Conservation (phyloP, 2,113 vertebrate species). For the Acanthochromis polyacanthus region DNA sequence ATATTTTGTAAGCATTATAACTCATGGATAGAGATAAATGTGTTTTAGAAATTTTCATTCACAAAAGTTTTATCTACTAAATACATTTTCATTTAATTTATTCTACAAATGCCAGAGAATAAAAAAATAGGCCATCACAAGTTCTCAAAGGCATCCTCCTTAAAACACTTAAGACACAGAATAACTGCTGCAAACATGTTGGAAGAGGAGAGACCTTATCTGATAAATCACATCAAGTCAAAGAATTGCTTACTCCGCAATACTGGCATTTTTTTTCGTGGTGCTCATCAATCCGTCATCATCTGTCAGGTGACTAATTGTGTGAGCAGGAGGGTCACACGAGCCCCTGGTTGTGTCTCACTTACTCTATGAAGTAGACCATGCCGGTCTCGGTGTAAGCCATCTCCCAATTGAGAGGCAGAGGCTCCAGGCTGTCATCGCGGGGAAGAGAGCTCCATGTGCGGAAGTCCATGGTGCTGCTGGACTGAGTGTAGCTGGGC, state of each 20-base stretch:
- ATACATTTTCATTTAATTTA: too few species aligned
- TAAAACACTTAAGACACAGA: too few species aligned
- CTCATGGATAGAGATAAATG: not conserved
- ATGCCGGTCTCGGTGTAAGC: slow-evolving; percentile 97
- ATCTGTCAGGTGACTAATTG: not conserved
- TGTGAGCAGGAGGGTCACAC: not conserved
- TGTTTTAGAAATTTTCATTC: not conserved
- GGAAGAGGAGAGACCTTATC: too few species aligned
- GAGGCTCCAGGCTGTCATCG: slow-evolving; percentile 92
- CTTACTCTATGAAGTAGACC: slow-evolving; percentile 99
- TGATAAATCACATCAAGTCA: too few species aligned
- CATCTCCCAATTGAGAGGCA: slow-evolving; percentile 98
- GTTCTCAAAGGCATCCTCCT: too few species aligned
- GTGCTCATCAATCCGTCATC: not conserved
- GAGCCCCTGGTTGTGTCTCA: slow-evolving; percentile 25
- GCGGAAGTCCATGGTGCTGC: slow-evolving; percentile 92
- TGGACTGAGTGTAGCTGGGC: slow-evolving; percentile 96
- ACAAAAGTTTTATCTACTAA: too few species aligned
- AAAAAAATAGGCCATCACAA: too few species aligned
- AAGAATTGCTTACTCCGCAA: too few species aligned
- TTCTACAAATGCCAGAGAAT: too few species aligned
- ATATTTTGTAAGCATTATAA: too few species aligned
- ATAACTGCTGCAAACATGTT: too few species aligned
- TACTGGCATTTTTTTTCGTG: not conserved
- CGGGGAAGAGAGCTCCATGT: slow-evolving; percentile 90